These are phyloP conservation scores for Osmerus eperlanus DNA, from an alignment of 2,113 vertebrate genomes.

Conservation along the genomic window DNA sequence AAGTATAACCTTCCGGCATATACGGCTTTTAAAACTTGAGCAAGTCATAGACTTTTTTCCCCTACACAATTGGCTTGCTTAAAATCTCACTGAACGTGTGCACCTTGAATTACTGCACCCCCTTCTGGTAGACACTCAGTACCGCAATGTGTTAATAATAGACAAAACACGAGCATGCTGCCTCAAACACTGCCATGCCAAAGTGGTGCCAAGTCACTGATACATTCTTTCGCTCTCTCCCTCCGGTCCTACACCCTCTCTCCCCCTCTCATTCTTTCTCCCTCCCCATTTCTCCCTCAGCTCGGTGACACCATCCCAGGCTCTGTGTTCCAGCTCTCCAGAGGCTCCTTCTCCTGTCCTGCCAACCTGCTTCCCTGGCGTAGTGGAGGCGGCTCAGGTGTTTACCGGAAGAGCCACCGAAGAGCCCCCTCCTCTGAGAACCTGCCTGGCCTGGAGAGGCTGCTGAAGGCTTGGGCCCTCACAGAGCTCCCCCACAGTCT, in stretches of 20 bases:
- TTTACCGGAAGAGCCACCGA: conserved; percentile 70
- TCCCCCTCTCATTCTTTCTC: neutral
- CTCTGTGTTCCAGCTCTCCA: conserved; percentile 75
- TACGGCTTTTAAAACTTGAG: too few species aligned
- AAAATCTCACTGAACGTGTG: neutral
- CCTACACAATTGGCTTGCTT: neutral
- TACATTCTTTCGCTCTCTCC: neutral
- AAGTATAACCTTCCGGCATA: too few species aligned
- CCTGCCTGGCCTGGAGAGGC: conserved; percentile 72
- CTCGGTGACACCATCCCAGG: conserved; percentile 53
- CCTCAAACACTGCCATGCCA: too few species aligned
- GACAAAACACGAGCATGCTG: too few species aligned
- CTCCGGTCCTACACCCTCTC: neutral
- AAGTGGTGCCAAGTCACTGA: neutral
- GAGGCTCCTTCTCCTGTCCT: conserved; percentile 75
- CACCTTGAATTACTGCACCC: conserved; percentile 2
- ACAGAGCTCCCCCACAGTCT: conserved; percentile 40
- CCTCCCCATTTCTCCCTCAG: conserved; percentile 23
- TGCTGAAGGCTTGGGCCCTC: conserved; percentile 56
- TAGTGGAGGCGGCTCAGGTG: conserved; percentile 60
- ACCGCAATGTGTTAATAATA: neutral
- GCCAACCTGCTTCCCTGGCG: conserved; percentile 84
- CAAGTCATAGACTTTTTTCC: too few species aligned
- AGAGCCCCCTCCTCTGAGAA: conserved; percentile 74
- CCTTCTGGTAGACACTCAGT: conserved; percentile 18